phyloP scores from a whole-genome alignment of 2,888 invertebrate species.

The Lymantria dispar region DNA sequence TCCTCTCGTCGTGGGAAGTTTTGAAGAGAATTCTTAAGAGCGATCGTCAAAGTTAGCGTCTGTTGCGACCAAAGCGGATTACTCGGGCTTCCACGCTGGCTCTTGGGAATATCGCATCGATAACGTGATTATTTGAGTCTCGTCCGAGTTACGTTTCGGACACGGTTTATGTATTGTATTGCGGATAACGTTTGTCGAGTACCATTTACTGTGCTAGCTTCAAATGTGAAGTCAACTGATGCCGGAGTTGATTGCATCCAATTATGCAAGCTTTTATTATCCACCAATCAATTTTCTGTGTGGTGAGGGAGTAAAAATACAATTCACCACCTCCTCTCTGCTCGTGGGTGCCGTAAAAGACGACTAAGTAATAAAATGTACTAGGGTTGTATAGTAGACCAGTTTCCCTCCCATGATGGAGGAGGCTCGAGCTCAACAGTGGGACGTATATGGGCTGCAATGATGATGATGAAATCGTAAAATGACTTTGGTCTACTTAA shows the following conservation, averaged over 20 bases:
- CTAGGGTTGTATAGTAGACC: no score
- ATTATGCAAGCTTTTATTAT: slow-evolving; percentile 14
- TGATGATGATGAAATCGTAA: no score
- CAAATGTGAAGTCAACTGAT: slow-evolving; percentile 25
- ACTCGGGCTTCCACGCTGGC: slow-evolving; percentile 44
- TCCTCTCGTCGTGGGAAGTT: slow-evolving; percentile 62
- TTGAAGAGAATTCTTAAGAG: slow-evolving; percentile 59
- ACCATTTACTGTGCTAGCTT: slow-evolving; percentile 6
- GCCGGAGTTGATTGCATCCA: slow-evolving; percentile 11
- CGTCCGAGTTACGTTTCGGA: slow-evolving; percentile 29
- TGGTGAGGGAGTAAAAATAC: no score
- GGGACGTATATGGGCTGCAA: no score
- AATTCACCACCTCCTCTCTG: no score
- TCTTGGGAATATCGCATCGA: slow-evolving; percentile 47
- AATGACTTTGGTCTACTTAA: no score
- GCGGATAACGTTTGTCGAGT: slow-evolving; percentile 16
- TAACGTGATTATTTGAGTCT: slow-evolving; percentile 57
- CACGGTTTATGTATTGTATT: slow-evolving; percentile 28
- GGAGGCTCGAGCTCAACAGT: no score
- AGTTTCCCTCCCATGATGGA: no score
- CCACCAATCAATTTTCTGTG: no score
- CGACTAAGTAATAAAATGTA: no score
- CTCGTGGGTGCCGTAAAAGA: no score
- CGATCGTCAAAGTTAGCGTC: slow-evolving; percentile 60
- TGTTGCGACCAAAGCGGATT: slow-evolving; percentile 62